Evolutionary conservation across 2,113 vertebrate genomes (phyloP).

Genomic region (Plectropomus leopardus): DNA sequence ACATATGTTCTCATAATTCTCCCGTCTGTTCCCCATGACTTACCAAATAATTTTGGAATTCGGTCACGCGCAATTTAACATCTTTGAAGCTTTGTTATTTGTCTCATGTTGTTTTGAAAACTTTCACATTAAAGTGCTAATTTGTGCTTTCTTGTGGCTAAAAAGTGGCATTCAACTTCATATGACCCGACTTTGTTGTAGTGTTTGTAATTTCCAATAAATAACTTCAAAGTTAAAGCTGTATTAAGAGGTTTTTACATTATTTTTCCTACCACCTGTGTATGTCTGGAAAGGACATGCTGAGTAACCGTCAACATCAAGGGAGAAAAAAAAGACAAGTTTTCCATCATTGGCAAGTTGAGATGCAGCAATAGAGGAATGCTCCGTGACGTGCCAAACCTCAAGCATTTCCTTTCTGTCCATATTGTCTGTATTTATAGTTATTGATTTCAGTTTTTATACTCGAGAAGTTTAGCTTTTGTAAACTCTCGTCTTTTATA

Average conservation of each 20-base stretch:
- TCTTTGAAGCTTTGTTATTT: conserved; percentile 49
- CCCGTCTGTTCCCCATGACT: conserved; percentile 11
- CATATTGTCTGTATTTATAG: conserved; percentile 38
- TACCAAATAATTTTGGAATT: conserved; percentile 45
- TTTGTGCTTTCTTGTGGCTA: conserved; percentile 15
- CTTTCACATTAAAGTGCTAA: conserved; percentile 24
- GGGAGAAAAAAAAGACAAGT: conserved; percentile 14
- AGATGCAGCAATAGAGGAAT: conserved; percentile 37
- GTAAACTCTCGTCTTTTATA: conserved; percentile 4
- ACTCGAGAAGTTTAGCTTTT: conserved; percentile 24
- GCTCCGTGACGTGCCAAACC: conserved; percentile 38
- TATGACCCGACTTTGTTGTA: not conserved
- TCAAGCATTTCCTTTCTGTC: conserved; percentile 33
- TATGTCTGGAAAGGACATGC: conserved; percentile 18
- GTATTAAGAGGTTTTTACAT: conserved; percentile 14
- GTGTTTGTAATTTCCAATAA: conserved; percentile 17
- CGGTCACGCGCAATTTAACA: conserved; percentile 36
- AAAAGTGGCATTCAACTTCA: conserved; percentile 7
- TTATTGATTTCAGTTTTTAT: conserved; percentile 51
- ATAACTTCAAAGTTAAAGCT: conserved; percentile 16
- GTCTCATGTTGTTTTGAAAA: conserved; percentile 40
- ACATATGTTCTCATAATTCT: conserved; percentile 48
- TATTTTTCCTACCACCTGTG: conserved; percentile 34
- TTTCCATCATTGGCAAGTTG: conserved; percentile 53
- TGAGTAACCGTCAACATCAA: conserved; percentile 16